Base-by-base conservation (phyloP, 2,888 invertebrate species). In the Branchipolynoe longqiensis region DNA sequence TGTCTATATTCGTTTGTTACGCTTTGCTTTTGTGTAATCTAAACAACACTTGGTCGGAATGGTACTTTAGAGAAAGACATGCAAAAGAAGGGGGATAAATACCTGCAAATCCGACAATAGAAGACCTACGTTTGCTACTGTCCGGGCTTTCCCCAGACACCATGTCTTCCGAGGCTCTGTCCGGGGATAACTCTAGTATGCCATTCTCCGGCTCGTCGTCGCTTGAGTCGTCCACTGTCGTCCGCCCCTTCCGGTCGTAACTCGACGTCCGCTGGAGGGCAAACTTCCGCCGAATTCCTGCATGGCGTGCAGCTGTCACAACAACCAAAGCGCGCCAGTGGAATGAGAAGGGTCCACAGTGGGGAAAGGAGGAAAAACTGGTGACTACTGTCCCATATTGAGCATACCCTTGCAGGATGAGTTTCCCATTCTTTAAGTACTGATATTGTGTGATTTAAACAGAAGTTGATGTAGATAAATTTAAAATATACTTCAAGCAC, bases 141-240 rank as follows among this genome's bases (percentile, higher is more conserved):
- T 83, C 83, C 12, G 83, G 64, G 40, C 73, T 73, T 36, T 84
- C 84, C 8, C 31, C 84, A 1, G 54, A 48, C n/a, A 62, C 31
- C 31, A 54, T 40, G 41, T 56, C 84, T 28, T 73, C 74, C 4
- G 84, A 84, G 58, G 92, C 91, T 28, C 90, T 89, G 83, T 91
- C 91, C 6, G 92, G 90, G 14, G 92, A 91, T 36, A 92, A 88
- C 85, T 92, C 92, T 18, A 92, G 87, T 82, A 91, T 91, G 0
- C 91, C 91, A 0, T 88, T 85, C 59, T 87, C 86, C 81, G 90
- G 62, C 18, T 90, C 91, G 12, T 91, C 91, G 78, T 89, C 90
- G 31, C 88, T 90, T n/a, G 88, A 88, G 22, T 87, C 82, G 48
- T 90, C 90, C 12, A 87, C 62, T 41, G 87, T 85, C 31, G 85